Evolutionary conservation across 2,797 vertebrate species (phyloP).

Genomic region (Alectoris magna): DNA sequence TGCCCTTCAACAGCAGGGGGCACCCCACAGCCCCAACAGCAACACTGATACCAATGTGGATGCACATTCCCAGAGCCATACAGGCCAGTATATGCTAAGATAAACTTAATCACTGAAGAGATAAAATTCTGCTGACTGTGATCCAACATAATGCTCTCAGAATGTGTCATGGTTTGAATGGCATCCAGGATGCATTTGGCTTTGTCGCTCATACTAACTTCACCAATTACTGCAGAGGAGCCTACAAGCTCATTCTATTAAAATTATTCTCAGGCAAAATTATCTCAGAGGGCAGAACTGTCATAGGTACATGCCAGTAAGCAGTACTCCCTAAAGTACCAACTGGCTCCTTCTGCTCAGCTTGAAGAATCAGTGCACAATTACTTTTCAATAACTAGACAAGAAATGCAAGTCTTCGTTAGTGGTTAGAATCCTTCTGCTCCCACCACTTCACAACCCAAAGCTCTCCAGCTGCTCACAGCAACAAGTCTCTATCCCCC

Average conservation of each 20-base stretch:
- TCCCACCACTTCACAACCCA: not conserved
- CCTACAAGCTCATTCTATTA: not conserved
- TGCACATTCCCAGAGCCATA: not conserved
- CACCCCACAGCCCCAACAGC: not conserved
- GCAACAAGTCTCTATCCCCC: not conserved
- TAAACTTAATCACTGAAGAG: not conserved
- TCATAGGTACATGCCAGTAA: not conserved
- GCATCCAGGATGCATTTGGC: not conserved
- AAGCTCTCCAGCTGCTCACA: slow-evolving; percentile 17
- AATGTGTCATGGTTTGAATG: not conserved
- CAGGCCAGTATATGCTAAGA: not conserved
- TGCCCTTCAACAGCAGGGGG: not conserved
- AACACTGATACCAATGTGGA: not conserved
- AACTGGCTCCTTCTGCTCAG: not conserved
- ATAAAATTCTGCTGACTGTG: not conserved
- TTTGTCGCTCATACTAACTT: not conserved
- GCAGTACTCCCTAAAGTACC: not conserved
- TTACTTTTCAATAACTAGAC: not conserved
- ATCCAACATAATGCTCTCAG: accelerated
- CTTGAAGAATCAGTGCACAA: not conserved
- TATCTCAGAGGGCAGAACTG: not conserved
- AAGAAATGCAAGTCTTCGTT: not conserved
- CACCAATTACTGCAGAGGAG: not conserved
- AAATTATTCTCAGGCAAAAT: not conserved
- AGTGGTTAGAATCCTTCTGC: not conserved